Evolutionary conservation across 1,140 invertebrate species (phyloP).

Genomic region (Penaeus japonicus): DNA sequence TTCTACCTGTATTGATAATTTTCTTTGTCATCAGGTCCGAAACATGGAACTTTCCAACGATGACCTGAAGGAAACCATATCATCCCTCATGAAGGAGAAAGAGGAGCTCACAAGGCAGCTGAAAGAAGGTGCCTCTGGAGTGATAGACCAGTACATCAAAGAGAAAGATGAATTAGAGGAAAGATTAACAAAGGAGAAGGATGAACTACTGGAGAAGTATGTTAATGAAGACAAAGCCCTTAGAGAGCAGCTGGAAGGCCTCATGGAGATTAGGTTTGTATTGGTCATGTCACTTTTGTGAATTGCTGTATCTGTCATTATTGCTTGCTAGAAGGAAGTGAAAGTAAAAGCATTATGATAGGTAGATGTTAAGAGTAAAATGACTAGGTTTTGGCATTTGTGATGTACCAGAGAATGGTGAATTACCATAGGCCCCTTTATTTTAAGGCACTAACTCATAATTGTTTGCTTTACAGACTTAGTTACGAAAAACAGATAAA

Average conservation of each 20-base stretch:
- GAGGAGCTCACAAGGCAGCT: slow-evolving; percentile 11
- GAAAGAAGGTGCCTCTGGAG: slow-evolving; percentile 19
- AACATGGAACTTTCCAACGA: slow-evolving; percentile 49
- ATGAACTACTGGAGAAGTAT: slow-evolving; percentile 2
- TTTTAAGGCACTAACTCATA: neutral
- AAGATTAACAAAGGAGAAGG: slow-evolving; percentile 6
- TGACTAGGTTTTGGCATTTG: too few species aligned
- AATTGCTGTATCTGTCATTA: neutral
- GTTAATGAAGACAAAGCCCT: neutral
- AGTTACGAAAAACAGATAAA: slow-evolving; percentile 47
- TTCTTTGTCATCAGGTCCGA: slow-evolving; percentile 19
- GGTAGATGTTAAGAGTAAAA: neutral
- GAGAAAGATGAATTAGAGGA: slow-evolving; percentile 34
- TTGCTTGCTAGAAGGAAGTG: neutral
- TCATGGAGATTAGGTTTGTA: slow-evolving; percentile 29
- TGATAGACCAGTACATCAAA: neutral
- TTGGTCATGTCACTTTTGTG: neutral
- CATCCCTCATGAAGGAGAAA: slow-evolving; percentile 27
- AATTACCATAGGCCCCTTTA: neutral
- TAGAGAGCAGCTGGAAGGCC: slow-evolving; percentile 28
- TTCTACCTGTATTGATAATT: too few species aligned
- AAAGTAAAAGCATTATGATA: neutral
- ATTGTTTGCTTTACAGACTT: neutral
- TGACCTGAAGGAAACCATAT: slow-evolving; percentile 39
- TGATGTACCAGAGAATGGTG: neutral